Percentiles rank a stretch among this genome's conserved stretches.
Conservation (phyloP, 2,113 vertebrate species). For the Labeo catla region DNA sequence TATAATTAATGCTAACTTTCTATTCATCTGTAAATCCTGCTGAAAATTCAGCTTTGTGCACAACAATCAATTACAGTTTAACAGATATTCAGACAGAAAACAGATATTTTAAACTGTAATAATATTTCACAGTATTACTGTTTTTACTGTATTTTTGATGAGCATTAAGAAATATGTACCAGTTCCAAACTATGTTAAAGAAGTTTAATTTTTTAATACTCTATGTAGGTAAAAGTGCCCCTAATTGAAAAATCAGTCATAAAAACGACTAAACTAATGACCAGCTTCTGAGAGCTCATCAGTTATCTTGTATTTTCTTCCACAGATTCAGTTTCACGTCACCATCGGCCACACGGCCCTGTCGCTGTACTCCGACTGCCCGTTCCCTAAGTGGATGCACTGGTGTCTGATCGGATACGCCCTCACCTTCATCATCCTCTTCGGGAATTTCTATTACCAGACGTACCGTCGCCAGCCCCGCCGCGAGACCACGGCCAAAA, state of each 20-base stretch:
- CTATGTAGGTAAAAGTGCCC: no score
- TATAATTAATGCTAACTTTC: not conserved
- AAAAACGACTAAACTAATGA: no score
- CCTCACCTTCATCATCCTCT: conserved; percentile 94
- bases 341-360: conserved; percentile 96
- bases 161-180: not conserved
- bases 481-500: conserved; percentile 77
- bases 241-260: no score
- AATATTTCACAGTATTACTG: not conserved
- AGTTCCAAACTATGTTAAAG: not conserved
- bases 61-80: not conserved
- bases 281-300: not conserved
- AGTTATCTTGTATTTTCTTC: conserved; percentile 53
- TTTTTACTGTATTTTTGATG: not conserved
- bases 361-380: conserved; percentile 97
- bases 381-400: conserved; percentile 99
- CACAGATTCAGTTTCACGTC: conserved; percentile 95
- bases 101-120: not conserved
- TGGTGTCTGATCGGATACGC: conserved; percentile 97
- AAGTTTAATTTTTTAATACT: not conserved
- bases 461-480: conserved; percentile 93
- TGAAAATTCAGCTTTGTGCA: not conserved
- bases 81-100: not conserved
- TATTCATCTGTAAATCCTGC: not conserved
- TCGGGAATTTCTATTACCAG: conserved; percentile 98